phyloP scores from a whole-genome alignment of 2,113 vertebrate genomes.

The Oreochromis niloticus region DNA sequence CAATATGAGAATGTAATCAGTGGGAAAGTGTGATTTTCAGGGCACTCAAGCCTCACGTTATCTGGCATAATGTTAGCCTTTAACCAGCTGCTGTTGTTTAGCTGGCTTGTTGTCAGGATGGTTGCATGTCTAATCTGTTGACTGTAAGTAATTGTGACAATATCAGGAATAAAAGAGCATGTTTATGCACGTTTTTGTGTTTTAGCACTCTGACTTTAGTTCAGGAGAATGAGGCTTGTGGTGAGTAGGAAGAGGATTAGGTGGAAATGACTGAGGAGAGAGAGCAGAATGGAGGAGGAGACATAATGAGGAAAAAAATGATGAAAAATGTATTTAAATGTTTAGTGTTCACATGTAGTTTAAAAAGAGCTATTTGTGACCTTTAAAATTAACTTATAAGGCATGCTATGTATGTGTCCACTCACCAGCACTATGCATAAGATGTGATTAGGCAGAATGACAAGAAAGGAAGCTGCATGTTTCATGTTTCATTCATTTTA shows the following conservation, averaged over 20 bases:
- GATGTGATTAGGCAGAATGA: no score
- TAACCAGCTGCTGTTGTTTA: neutral
- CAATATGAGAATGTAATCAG: neutral
- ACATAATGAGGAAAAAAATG: neutral
- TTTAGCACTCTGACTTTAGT: neutral
- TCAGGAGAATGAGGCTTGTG: neutral
- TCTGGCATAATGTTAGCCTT: neutral
- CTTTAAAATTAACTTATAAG: neutral
- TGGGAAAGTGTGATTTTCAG: neutral
- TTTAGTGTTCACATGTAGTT: neutral
- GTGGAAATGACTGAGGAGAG: neutral
- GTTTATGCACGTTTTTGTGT: neutral
- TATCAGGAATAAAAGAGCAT: neutral
- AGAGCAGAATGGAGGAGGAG: neutral
- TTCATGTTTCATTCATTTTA: neutral
- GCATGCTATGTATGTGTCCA: neutral
- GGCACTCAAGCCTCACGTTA: neutral
- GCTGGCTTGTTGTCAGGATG: neutral
- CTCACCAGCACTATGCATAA: neutral
- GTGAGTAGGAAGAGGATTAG: neutral
- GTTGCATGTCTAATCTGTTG: neutral
- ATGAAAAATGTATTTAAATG: neutral
- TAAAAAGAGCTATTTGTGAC: neutral
- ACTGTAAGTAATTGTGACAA: neutral
- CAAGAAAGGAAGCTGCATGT: no score